Conservation (phyloP, 2,797 vertebrate species). For the Argya squamiceps region DNA sequence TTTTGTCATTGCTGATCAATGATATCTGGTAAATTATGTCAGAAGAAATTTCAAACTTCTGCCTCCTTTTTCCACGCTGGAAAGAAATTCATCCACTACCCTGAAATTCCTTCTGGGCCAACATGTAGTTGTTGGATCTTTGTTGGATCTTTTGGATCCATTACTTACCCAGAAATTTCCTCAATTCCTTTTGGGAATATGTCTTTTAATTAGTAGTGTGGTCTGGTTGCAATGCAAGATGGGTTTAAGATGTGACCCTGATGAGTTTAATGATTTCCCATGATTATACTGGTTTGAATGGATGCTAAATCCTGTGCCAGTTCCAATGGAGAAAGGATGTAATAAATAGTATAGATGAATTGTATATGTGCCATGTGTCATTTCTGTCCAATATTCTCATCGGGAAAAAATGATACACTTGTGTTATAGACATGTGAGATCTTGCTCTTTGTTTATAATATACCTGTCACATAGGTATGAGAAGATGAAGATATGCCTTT, state of each 20-base stretch:
- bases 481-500: not conserved
- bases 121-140: not conserved
- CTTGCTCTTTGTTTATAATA: not conserved
- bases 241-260: not conserved
- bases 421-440: not conserved
- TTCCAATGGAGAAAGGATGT: not conserved
- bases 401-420: not conserved
- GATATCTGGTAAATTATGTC: not conserved
- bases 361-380: not conserved
- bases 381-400: not conserved
- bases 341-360: not conserved
- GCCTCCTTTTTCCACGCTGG: not conserved
- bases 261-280: not conserved
- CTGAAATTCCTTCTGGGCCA: not conserved
- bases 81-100: not conserved
- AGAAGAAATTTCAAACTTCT: not conserved
- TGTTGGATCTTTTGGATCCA: not conserved
- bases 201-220: not conserved
- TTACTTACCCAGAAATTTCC: not conserved
- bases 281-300: not conserved
- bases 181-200: not conserved
- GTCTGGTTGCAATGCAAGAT: not conserved
- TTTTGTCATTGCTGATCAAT: not conserved
- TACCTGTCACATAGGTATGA: rapidly evolving
- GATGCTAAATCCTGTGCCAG: not conserved